Conservation (phyloP, 2,113 vertebrate species). For the Gasterosteus aculeatus region DNA sequence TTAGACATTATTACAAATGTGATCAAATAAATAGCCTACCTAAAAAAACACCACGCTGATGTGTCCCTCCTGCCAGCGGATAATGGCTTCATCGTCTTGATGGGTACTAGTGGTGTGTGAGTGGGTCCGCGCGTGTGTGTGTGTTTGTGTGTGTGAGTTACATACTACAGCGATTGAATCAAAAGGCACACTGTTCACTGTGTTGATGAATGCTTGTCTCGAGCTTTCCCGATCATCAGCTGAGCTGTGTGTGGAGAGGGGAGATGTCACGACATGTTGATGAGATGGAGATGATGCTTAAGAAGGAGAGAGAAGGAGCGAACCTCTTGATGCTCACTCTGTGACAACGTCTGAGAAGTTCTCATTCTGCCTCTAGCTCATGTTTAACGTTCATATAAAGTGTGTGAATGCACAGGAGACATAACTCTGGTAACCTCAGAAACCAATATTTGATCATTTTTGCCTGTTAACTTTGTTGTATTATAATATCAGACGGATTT, state of each 20-base stretch:
- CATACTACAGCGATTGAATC: constrained; percentile 40
- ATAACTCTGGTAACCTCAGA: neutral
- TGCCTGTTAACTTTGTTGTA: neutral
- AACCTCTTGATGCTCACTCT: neutral
- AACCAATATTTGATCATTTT: neutral
- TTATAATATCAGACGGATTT: neutral
- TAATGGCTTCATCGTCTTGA: constrained; percentile 33
- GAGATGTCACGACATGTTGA: constrained; percentile 70
- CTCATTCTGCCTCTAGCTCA: neutral
- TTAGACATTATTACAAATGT: neutral
- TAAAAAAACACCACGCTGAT: constrained; percentile 29
- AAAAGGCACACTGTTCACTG: constrained; percentile 63
- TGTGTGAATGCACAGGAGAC: neutral
- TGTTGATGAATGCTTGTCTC: constrained; percentile 48
- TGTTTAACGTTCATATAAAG: neutral
- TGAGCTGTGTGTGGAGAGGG: constrained; percentile 45
- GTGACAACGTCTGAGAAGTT: neutral
- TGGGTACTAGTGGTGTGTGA: constrained; percentile 20
- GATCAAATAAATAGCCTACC: constrained; percentile 44
- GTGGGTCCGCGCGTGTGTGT: constrained; percentile 7
- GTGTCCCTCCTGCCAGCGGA: constrained; percentile 18
- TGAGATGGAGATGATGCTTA: constrained; percentile 53
- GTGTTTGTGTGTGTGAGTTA: constrained; percentile 3
- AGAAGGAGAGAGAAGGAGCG: neutral
- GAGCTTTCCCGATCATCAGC: constrained; percentile 45